Conservation (phyloP, 2,797 vertebrate species). For the Dendrocincla fuliginosa region DNA sequence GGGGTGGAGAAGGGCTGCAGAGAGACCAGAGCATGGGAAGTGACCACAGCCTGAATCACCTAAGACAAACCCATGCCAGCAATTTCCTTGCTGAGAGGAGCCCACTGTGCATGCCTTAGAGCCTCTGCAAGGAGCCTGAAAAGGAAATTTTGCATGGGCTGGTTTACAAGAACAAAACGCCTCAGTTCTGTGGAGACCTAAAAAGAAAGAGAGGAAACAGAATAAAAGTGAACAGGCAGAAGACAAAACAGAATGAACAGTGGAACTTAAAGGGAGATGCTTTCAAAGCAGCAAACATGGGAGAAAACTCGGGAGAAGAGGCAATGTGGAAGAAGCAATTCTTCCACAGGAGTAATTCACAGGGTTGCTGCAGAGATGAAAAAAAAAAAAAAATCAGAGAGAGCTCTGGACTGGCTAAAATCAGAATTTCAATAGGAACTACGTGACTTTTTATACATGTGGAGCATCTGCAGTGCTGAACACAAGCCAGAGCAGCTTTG, state of each 20-base stretch:
- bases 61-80: background rate
- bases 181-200: background rate
- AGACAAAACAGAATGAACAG: background rate
- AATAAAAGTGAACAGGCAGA: background rate
- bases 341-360: background rate
- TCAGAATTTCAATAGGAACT: background rate
- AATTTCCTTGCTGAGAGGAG: background rate
- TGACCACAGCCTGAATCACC: background rate
- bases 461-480: background rate
- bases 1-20: background rate
- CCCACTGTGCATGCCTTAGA: background rate
- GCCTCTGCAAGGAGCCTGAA: background rate
- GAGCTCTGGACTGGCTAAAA: background rate
- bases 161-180: slow-evolving; percentile 32
- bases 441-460: background rate
- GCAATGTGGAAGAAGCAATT: background rate
- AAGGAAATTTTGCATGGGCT: slow-evolving; percentile 38
- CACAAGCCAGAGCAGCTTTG: background rate
- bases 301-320: background rate
- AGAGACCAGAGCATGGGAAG: slow-evolving; percentile 31
- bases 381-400: background rate
- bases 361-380: background rate
- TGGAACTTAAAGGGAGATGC: background rate
- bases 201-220: background rate
- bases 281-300: background rate